Evolutionary conservation across 92 coral and sea anemone genomes (phyloP), one percentile per base, ranked within the genome.

Genomic region (Porites divaricata): DNA sequence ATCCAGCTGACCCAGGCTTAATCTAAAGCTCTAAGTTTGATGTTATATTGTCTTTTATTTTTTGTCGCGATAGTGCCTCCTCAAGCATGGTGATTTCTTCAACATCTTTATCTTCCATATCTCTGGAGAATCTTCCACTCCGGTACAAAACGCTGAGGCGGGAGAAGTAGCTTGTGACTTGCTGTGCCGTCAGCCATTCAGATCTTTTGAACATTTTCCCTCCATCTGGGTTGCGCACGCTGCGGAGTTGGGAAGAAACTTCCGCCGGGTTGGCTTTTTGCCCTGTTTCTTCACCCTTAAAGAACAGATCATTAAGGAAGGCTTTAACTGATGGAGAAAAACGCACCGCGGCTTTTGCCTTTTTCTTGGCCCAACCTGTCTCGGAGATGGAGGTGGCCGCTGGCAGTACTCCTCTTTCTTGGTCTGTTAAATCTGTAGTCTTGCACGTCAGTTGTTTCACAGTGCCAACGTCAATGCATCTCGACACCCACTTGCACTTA

Each of bases 91-190:
- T n/a, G 72, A 59, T 41, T 19, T 72, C 76, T 48, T 72, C 74
- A 28, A 28, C 41, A 28, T 28, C 41, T 28, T 28, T 28, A 28
- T 28, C 41, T 2, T 28, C 41, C 41, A 5, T 5, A 50, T 48
- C 50, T 16, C 50, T 61, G 26, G 41, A 48, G 6, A 81, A 8
- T 59, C 85, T 66, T 6, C 76, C 85, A 67, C 85, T 68, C 11
- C 8, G 19, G 6, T 69, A 49, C 8, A 81, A 66, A 56, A 81
- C 79, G 51, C 75, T 49, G 49, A 64, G 85, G 41, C 77, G 75
- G 63, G 75, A 66, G 65, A 81, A 69, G 35, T 81, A 81, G 23
- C 85, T 81, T 6, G 74, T 69, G 19, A 81, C 41, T 59, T 81
- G 78, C 45, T 81, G 75, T 8, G 28, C 66, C 9, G 75, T n/a